Evolutionary conservation across 2,888 invertebrate genomes (phyloP), one percentile per base, ranked within the genome.

Genomic region (Torymus tubicola): DNA sequence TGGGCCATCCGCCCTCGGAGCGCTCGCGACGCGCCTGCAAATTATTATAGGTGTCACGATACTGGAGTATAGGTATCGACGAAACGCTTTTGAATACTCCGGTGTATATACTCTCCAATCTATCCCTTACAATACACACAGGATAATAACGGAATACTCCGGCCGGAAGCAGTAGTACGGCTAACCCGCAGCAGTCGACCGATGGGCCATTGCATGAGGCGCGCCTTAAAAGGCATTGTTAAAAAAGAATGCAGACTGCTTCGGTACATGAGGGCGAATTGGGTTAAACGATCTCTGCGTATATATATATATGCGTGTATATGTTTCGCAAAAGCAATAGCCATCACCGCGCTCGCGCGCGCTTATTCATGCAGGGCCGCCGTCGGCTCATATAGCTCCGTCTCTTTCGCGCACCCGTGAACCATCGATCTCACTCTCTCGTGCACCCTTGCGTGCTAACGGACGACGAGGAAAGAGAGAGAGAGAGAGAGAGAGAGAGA

Each of bases 261-360:
- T 42, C 42, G 10, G 42, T 42, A 8, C 42, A n/a, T n/a, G n/a
- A 42, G 42, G 42, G 42, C 42, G 74, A 86, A 86, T 85, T 83
- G 85, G 86, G 86, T 86, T 86, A 86, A 86, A 84, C 78, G 79
- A 83, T 82, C 83, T 73, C 8, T 42, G 42, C 8, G 8, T 31
- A 4, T 31, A 8, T 42, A 8, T 42, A 8, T 31, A 5, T 31
- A 31, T 31, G 31, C 10, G 42, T 42, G 42, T 42, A 8, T 42
- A 42, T 42, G 71, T 82, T 82, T 79, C 72, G 63, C 68, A 75
- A 82, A 80, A 79, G 71, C 82, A 63, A 71, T 81, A 80, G 53
- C 31, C 42, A 16, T 42, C 42, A 42, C 42, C 10, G 11, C n/a
- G 18, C 18, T 16, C 53, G 58, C 50, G 50, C 18, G 72, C 16